These are phyloP conservation scores for Toxotes jaculatrix DNA, from an alignment of 2,113 vertebrate species.

Conservation along the genomic window DNA sequence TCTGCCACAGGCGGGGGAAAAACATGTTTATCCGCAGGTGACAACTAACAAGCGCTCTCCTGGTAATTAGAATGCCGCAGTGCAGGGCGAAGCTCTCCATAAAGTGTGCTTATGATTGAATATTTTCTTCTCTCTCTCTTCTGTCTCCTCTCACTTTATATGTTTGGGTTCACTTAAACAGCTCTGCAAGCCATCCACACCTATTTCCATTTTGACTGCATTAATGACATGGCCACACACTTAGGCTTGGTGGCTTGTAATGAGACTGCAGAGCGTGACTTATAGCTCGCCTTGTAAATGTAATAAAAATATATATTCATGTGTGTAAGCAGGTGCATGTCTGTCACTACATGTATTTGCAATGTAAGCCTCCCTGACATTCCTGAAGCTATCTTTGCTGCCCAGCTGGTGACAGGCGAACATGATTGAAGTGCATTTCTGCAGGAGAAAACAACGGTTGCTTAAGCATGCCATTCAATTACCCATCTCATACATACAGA, in stretches of 20 bases:
- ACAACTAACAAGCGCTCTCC: constrained; percentile 78
- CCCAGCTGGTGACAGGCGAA: constrained; percentile 50
- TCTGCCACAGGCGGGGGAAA: constrained; percentile 20
- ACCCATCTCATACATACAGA: constrained; percentile 64
- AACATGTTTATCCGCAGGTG: constrained; percentile 78
- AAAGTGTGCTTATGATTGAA: constrained; percentile 67
- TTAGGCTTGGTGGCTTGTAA: constrained; percentile 39
- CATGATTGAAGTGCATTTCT: constrained; percentile 60
- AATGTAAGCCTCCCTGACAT: constrained; percentile 9
- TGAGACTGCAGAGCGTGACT: constrained; percentile 59
- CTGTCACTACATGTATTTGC: constrained; percentile 24
- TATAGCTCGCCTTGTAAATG: constrained; percentile 44
- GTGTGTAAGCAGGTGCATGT: constrained; percentile 7
- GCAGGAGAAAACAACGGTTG: constrained; percentile 49
- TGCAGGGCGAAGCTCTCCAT: constrained; percentile 59
- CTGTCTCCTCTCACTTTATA: constrained; percentile 21
- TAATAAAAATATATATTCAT: constrained; percentile 29
- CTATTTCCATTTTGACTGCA: constrained; percentile 55
- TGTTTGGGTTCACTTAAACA: constrained; percentile 43
- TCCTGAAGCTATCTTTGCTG: constrained; percentile 14
- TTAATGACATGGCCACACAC: constrained; percentile 58
- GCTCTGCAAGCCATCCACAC: constrained; percentile 40
- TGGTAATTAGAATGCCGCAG: constrained; percentile 78
- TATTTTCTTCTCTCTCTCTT: constrained; percentile 49
- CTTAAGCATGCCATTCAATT: constrained; percentile 58